A percentile compares a stretch with the other conserved stretches of the same genome.
phyloP scores from a whole-genome alignment of 2,888 invertebrate genomes.

The Lasioglossum morio region DNA sequence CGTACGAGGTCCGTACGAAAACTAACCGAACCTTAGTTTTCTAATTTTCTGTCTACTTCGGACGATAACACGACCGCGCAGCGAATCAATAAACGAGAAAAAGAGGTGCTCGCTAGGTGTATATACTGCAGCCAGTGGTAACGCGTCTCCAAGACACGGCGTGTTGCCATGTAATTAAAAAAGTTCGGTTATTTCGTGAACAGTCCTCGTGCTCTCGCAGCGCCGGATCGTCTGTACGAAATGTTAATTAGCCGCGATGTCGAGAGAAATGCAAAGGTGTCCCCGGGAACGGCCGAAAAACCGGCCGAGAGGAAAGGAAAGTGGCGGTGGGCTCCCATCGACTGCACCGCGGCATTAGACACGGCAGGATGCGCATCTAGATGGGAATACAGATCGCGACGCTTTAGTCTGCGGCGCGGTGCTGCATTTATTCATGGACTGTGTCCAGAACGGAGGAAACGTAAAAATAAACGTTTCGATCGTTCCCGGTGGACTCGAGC shows the following conservation, averaged over 20 bases:
- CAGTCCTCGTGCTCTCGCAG: background rate
- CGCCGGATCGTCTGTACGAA: slow-evolving; percentile 7
- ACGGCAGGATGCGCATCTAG: slow-evolving; percentile 50
- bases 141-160: background rate
- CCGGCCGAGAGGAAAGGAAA: background rate
- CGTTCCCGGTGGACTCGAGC: background rate
- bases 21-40: background rate
- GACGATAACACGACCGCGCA: background rate
- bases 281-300: background rate
- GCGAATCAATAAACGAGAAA: background rate
- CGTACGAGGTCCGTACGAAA: background rate
- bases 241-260: slow-evolving; percentile 40
- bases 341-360: slow-evolving; percentile 35
- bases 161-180: background rate
- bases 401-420: slow-evolving; percentile 41
- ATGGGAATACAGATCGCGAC: slow-evolving; percentile 51
- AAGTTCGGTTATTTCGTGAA: background rate
- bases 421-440: slow-evolving; percentile 50
- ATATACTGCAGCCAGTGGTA: too few relatives aligned
- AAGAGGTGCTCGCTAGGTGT: too few relatives aligned
- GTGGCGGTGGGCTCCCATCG: background rate
- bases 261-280: background rate
- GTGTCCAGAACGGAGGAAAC: slow-evolving; percentile 44
- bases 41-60: background rate
- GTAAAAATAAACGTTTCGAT: slow-evolving; percentile 34